phyloP scores from a whole-genome alignment of 2,113 vertebrate species.

The Sebastes schlegelii region DNA sequence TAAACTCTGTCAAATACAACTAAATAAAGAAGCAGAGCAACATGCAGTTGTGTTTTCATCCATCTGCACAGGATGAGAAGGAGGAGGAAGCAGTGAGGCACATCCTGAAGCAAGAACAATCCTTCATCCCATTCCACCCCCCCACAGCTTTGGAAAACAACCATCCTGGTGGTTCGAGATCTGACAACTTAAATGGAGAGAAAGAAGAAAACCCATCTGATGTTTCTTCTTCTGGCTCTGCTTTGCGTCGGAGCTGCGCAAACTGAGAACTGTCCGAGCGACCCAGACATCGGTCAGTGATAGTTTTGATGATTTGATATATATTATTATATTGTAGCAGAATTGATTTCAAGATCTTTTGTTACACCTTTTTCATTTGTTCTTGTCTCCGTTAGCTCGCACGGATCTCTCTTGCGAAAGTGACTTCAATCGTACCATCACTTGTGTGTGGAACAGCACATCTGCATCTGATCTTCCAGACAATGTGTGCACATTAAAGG shows the following conservation, averaged over 20 bases:
- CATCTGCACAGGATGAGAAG: slow-evolving; percentile 32
- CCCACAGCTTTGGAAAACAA: background rate
- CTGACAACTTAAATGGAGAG: slow-evolving; percentile 46
- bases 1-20: background rate
- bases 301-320: background rate
- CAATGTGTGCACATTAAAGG: slow-evolving; percentile 18
- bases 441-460: slow-evolving; percentile 58
- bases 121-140: too few species aligned
- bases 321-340: background rate
- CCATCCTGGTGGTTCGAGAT: background rate
- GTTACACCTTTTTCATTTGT: rapidly evolving
- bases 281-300: slow-evolving; percentile 25
- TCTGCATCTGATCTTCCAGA: rapidly evolving
- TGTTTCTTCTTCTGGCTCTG: slow-evolving; percentile 4
- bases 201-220: background rate
- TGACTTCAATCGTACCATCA: slow-evolving; percentile 49
- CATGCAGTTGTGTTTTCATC: background rate
- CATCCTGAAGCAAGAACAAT: background rate
- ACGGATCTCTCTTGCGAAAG: slow-evolving; percentile 61
- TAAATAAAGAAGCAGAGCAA: background rate
- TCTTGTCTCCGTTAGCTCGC: background rate
- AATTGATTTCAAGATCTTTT: background rate
- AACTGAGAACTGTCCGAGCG: rapidly evolving
- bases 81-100: slow-evolving; percentile 6
- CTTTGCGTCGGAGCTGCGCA: background rate